A percentile compares a stretch with the other conserved stretches of the same genome.
phyloP scores from a whole-genome alignment of 2,888 invertebrate genomes.

The Balanococcus diminutus region DNA sequence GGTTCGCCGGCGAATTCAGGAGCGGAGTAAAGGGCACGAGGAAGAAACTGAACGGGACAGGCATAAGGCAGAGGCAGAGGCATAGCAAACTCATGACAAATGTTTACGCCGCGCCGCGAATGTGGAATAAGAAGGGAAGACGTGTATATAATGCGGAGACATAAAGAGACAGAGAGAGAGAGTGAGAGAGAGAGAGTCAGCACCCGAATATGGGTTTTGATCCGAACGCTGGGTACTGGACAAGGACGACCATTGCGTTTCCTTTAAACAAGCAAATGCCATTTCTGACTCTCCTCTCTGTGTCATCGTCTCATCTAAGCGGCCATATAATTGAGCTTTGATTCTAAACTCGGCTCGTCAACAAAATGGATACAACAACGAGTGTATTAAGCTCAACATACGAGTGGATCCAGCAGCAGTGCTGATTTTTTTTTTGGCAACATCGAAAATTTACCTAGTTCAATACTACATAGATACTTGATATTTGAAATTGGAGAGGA shows the following conservation, averaged over 20 bases:
- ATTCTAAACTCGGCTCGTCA: background rate
- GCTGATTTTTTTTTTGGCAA: too few relatives aligned
- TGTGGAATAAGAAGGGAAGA: background rate
- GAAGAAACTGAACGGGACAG: background rate
- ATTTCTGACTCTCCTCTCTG: background rate
- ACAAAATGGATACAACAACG: background rate
- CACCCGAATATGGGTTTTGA: background rate
- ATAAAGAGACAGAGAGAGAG: background rate
- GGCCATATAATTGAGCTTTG: background rate
- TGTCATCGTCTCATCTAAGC: background rate
- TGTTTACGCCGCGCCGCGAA: background rate
- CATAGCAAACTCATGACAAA: background rate
- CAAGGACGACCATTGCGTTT: constrained; percentile 14
- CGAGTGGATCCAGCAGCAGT: too few relatives aligned
- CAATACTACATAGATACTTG: too few relatives aligned
- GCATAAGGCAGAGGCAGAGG: background rate
- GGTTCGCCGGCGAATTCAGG: background rate
- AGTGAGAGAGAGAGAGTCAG: background rate
- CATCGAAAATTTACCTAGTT: too few relatives aligned
- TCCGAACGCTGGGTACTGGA: background rate
- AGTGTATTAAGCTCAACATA: background rate
- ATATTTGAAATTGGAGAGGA: too few relatives aligned
- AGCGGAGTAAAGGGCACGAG: background rate
- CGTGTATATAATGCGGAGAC: background rate
- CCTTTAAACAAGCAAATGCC: constrained; percentile 27